These are phyloP conservation scores for Drosophila paranaensis DNA, from an alignment of 2,888 invertebrate genomes.

Conservation along the genomic window DNA sequence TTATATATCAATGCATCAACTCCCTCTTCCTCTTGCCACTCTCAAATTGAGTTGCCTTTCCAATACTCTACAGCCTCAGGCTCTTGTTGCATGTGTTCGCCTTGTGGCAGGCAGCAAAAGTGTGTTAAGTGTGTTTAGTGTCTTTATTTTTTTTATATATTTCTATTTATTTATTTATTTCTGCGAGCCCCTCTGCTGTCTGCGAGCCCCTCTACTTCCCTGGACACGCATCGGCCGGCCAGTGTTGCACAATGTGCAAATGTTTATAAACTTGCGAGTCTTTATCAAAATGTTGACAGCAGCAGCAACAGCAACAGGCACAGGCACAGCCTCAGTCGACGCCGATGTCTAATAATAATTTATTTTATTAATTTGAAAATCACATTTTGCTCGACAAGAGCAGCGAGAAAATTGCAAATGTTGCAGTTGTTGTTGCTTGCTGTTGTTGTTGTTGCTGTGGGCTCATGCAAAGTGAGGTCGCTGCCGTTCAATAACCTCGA, in stretches of 20 bases:
- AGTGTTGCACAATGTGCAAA: conserved; percentile 38
- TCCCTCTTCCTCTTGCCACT: no score
- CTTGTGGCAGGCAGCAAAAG: no score
- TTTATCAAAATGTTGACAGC: conserved; percentile 61
- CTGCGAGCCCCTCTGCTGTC: not conserved
- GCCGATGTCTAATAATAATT: conserved; percentile 74
- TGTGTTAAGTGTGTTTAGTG: conserved; percentile 47
- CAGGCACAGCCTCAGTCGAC: conserved; percentile 2
- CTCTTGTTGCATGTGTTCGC: conserved; percentile 27
- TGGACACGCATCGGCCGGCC: not conserved
- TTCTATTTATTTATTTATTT: not conserved
- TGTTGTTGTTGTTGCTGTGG: conserved; percentile 28
- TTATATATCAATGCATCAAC: no score
- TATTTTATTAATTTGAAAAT: conserved; percentile 80
- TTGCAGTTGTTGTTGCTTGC: conserved; percentile 23
- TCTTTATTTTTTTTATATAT: not conserved
- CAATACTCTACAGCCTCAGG: not conserved
- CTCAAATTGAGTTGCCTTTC: no score
- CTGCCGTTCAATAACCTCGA: conserved; percentile 83
- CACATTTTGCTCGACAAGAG: conserved; percentile 71
- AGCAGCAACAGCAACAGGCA: not conserved
- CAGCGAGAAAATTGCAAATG: conserved; percentile 70
- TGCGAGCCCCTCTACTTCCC: not conserved
- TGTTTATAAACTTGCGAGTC: conserved; percentile 55
- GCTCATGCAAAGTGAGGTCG: conserved; percentile 81